Percentiles rank a stretch among this genome's conserved stretches.
Evolutionary conservation across 2,888 invertebrate genomes (phyloP).

Genomic region (Agriopis aurantiaria): DNA sequence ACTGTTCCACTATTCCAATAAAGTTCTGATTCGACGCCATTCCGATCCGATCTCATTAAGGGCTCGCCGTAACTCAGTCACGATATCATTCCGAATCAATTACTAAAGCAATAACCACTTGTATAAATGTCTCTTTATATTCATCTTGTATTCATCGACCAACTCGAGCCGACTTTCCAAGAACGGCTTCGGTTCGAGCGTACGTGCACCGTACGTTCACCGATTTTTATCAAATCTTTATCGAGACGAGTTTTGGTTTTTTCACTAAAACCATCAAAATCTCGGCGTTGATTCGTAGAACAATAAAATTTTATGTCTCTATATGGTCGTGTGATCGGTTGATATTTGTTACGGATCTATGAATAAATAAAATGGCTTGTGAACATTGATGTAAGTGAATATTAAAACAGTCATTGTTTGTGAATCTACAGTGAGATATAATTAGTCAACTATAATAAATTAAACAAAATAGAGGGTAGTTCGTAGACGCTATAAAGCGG

Average conservation of each 20-base stretch:
- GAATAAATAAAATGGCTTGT: constrained; percentile 2
- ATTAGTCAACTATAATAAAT: no score
- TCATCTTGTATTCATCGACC: constrained; percentile 42
- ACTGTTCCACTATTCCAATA: constrained; percentile 22
- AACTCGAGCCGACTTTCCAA: constrained; percentile 36
- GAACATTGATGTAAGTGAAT: background rate
- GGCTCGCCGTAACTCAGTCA: constrained; percentile 36
- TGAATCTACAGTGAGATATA: no score
- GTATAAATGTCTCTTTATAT: constrained; percentile 46
- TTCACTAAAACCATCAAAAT: constrained; percentile 52
- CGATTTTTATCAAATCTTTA: constrained; percentile 62
- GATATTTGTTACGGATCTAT: constrained; percentile 35
- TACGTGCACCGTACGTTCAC: constrained; percentile 63
- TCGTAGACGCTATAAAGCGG: no score
- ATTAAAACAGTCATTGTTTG: no score
- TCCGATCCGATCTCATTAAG: constrained; percentile 37
- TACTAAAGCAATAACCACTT: constrained; percentile 39
- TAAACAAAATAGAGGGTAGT: no score
- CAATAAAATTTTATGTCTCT: constrained; percentile 72
- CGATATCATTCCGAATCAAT: constrained; percentile 42
- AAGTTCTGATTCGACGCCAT: constrained; percentile 24
- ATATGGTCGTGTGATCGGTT: constrained; percentile 59
- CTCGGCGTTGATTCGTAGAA: constrained; percentile 55
- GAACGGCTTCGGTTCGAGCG: constrained; percentile 35
- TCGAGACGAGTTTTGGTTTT: constrained; percentile 55